Base-by-base conservation (phyloP, 64 coral and sea anemone species). In the Pachyseris speciosa region DNA sequence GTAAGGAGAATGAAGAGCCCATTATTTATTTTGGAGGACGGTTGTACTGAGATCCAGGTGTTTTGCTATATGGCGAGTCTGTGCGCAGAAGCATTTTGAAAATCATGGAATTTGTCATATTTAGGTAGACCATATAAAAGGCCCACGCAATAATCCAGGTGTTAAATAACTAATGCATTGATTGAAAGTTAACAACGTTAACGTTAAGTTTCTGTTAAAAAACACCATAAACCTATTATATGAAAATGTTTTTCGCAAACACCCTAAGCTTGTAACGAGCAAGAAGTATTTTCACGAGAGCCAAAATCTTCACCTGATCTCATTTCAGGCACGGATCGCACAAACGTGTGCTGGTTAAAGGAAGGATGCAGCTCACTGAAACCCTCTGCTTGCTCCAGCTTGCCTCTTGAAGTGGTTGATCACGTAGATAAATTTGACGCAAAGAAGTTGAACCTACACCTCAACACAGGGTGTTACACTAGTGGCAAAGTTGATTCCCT, bases 221-320 rank as follows among this genome's bases (percentile, higher is more conserved):
- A 58, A 16, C 52, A 58, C 15, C 52, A 22, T 58, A 58, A 58
- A 58, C 9, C 15, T 58, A 58, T 58, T 0, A 58, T 58, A 58
- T 20, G 52, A 58, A 28, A 65, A 65, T 65, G 61, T 65, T 9
- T 65, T 65, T 65, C 22, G 61, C 61, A 65, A 65, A 65, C 61
- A 65, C 61, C 61, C 28, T 65, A 28, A 65, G n/a, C 61, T 65
- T 65, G 26, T 65, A 65, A 65, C 24, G 61, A 65, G 61, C 24
- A 65, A 65, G 61, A 65, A 65, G n/a, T 65, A 65, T 65, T 65
- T 65, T 65, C 61, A 29, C 61, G 61, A 11, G 61, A 65, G 61
- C 61, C 61, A 65, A 32, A 58, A 58, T 58, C 52, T 58, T 20
- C 19, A 58, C 52, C 52, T 58, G 52, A 58, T 58, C 52, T 58